phyloP scores from a whole-genome alignment of 2,797 vertebrate genomes.

The Sebastes hubbsi region DNA sequence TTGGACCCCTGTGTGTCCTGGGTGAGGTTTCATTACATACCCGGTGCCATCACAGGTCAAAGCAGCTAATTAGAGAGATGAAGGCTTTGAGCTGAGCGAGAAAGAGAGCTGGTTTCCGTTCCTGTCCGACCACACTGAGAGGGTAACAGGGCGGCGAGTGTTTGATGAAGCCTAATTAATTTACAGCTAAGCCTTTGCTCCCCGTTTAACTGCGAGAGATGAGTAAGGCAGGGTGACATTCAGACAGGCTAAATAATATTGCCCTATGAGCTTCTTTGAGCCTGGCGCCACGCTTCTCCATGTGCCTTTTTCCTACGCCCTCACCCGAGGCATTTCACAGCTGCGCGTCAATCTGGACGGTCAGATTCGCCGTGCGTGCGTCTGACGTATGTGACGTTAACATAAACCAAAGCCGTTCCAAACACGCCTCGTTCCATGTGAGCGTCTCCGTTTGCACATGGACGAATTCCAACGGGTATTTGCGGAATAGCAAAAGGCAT shows the following conservation, averaged over 20 bases:
- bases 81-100: conserved; percentile 3
- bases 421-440: conserved; percentile 40
- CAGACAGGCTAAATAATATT: conserved; percentile 5
- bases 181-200: conserved; percentile 11
- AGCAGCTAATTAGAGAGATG: conserved; percentile 43
- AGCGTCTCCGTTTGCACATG: not conserved
- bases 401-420: conserved; percentile 9
- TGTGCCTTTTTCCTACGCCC: conserved; percentile 34
- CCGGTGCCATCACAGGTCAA: conserved; percentile 26
- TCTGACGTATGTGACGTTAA: conserved; percentile 5
- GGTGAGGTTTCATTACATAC: conserved; percentile 27
- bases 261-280: conserved; percentile 7
- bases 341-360: conserved; percentile 37
- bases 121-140: not conserved
- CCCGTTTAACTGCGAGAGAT: conserved; percentile 8
- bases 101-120: not conserved
- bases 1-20: not conserved
- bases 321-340: conserved; percentile 58
- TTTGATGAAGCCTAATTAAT: conserved; percentile 36
- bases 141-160: not conserved
- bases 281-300: conserved; percentile 15
- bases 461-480: conserved; percentile 3
- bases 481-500: conserved; percentile 13
- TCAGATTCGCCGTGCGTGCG: not conserved
- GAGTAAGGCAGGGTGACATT: conserved; percentile 34